Conservation (phyloP, 2,888 invertebrate species). For the Zygothrica quintamaculata region DNA sequence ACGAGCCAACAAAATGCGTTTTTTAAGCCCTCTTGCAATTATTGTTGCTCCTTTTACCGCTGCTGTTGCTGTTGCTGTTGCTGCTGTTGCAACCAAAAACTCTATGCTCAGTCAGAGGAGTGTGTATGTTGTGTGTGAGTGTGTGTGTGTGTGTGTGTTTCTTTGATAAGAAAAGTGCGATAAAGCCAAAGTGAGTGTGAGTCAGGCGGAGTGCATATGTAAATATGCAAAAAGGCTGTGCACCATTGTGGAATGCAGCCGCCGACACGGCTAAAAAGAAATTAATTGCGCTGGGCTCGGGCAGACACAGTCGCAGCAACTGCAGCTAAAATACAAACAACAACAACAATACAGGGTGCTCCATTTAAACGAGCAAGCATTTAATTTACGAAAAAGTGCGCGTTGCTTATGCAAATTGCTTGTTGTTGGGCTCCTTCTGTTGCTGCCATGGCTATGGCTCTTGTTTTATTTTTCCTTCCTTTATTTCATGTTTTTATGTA, state of each 20-base stretch:
- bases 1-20: conserved; percentile 74
- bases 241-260: conserved; percentile 74
- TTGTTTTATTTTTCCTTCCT: conserved; percentile 23
- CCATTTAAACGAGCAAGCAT: conserved; percentile 73
- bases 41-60: conserved; percentile 31
- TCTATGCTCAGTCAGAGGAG: conserved; percentile 4
- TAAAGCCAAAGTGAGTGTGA: conserved; percentile 76
- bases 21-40: conserved; percentile 55
- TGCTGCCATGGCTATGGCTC: conserved; percentile 28
- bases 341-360: conserved; percentile 68
- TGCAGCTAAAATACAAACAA: conserved; percentile 33
- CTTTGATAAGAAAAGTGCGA: conserved; percentile 79
- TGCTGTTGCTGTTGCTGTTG: conserved; percentile 33
- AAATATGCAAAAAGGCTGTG: conserved; percentile 69
- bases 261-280: conserved; percentile 80
- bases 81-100: conserved; percentile 40
- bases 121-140: conserved; percentile 31
- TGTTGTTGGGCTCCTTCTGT: conserved; percentile 56
- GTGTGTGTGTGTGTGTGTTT: conserved; percentile 39
- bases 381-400: conserved; percentile 81
- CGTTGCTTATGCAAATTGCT: conserved; percentile 81
- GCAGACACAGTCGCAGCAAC: conserved; percentile 50
- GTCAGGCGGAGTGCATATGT: conserved; percentile 72
- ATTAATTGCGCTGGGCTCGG: conserved; percentile 78
- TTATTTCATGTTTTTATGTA: conserved; percentile 13